A percentile compares a stretch with the other conserved stretches of the same genome.
Conservation (phyloP, 2,113 vertebrate genomes). For the Eurystomus gularis region DNA sequence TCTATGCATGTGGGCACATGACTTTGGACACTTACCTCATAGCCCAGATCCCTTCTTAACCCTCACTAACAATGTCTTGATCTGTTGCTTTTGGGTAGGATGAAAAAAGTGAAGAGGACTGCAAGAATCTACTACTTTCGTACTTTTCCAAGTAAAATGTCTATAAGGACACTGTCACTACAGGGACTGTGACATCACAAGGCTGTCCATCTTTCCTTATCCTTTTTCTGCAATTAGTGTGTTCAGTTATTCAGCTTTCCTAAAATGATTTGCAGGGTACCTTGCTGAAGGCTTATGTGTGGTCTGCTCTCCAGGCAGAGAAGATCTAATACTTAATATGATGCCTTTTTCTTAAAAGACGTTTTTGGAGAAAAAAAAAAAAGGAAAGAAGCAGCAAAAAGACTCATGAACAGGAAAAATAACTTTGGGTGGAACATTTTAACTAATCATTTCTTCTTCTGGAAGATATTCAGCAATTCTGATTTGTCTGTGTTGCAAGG, state of each 20-base stretch:
- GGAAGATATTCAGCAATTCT: neutral
- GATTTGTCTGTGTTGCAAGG: neutral
- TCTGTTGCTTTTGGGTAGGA: neutral
- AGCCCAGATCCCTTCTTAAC: neutral
- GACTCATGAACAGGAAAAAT: neutral
- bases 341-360: neutral
- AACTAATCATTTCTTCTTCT: neutral
- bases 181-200: neutral
- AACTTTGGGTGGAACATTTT: neutral
- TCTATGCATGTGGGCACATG: neutral
- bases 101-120: neutral
- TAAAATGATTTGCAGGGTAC: neutral
- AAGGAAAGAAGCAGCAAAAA: neutral
- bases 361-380: neutral
- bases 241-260: neutral
- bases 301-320: neutral
- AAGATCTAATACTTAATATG: neutral
- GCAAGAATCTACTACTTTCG: neutral
- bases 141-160: neutral
- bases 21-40: accelerated
- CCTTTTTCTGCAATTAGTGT: neutral
- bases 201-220: neutral
- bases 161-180: neutral
- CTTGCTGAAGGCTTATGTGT: neutral
- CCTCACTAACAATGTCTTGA: neutral